Conservation (phyloP, 2,113 vertebrate genomes). For the Upupa epops region DNA sequence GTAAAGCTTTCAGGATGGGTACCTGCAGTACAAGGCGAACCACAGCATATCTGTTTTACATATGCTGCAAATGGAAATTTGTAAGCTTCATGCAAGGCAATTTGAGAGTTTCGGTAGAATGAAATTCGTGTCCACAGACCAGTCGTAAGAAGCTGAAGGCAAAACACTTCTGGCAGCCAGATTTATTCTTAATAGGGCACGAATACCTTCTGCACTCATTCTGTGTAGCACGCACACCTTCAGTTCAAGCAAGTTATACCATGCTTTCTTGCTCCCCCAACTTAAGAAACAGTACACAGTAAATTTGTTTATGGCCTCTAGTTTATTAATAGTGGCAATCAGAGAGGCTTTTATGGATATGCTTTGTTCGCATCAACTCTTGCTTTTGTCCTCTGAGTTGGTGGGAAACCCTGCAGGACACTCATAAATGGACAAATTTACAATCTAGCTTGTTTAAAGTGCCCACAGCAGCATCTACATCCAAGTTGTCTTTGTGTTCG, state of each 20-base stretch:
- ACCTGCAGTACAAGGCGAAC: neutral
- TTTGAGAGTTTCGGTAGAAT: neutral
- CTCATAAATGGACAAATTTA: slow-evolving; percentile 76
- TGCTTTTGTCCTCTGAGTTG: slow-evolving; percentile 62
- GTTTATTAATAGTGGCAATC: slow-evolving; percentile 66
- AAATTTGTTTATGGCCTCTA: slow-evolving; percentile 60
- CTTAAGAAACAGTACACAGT: slow-evolving; percentile 42
- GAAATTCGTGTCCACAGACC: neutral
- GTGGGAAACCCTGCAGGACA: slow-evolving; percentile 65
- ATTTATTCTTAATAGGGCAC: neutral
- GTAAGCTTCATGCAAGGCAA: neutral
- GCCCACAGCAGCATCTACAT: slow-evolving; percentile 64
- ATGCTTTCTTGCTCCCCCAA: neutral
- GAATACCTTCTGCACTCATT: neutral
- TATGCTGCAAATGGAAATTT: neutral
- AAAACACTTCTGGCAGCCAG: neutral
- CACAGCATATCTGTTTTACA: neutral
- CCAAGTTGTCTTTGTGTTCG: slow-evolving; percentile 63
- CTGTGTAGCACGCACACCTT: neutral
- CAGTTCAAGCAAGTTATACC: neutral
- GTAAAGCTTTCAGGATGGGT: neutral
- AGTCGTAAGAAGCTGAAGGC: neutral
- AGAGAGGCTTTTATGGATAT: slow-evolving; percentile 62
- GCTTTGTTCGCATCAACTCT: slow-evolving; percentile 46
- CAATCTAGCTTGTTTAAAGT: slow-evolving; percentile 70